phyloP scores from a whole-genome alignment of 2,113 vertebrate species.

The Nycticebus coucang region DNA sequence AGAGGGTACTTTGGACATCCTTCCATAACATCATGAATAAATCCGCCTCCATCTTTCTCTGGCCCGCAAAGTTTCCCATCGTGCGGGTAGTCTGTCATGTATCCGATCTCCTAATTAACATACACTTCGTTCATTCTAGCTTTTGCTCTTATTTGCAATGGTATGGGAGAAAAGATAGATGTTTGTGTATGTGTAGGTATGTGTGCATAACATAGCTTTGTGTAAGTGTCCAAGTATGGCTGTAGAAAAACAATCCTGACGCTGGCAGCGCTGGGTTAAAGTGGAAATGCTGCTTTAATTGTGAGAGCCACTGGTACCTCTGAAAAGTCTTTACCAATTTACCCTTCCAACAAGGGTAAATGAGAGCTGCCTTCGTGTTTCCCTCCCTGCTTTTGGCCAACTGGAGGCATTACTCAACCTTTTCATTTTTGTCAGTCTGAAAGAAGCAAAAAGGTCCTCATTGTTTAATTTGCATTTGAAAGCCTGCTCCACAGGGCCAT shows the following conservation, averaged over 20 bases:
- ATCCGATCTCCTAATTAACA: background rate
- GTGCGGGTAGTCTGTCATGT: background rate
- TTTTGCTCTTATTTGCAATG: background rate
- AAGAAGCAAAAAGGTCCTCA: background rate
- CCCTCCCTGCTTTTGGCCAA: background rate
- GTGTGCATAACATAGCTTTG: background rate
- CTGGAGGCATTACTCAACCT: background rate
- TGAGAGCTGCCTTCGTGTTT: background rate
- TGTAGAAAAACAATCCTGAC: background rate
- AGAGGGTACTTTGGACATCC: background rate
- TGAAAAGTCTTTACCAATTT: background rate
- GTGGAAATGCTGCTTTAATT: background rate
- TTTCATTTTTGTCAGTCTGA: background rate
- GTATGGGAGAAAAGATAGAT: background rate
- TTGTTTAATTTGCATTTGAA: conserved; percentile 32
- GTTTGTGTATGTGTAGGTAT: background rate
- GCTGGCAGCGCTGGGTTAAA: background rate
- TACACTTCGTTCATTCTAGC: background rate
- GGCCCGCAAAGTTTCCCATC: background rate
- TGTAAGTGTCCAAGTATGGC: background rate
- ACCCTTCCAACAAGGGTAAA: background rate
- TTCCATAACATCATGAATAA: background rate
- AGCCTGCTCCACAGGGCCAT: background rate
- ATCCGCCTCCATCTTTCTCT: background rate
- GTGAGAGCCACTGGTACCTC: background rate